A percentile compares a stretch with the other conserved stretches of the same genome.
phyloP scores from a whole-genome alignment of 2,113 vertebrate genomes.

The Dolichotis patagonum region DNA sequence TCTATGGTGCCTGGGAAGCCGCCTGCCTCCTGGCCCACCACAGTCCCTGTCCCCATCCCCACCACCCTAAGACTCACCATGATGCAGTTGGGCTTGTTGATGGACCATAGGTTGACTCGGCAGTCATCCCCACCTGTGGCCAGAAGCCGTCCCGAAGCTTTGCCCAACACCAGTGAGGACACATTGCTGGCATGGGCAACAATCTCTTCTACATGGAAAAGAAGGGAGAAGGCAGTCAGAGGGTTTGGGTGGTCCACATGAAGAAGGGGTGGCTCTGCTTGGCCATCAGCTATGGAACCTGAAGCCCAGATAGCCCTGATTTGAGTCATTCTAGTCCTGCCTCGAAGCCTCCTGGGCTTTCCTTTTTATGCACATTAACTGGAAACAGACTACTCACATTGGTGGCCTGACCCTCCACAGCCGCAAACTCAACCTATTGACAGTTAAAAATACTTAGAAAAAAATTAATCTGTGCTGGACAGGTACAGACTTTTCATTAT shows the following conservation, averaged over 20 bases:
- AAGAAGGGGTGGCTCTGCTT: background rate
- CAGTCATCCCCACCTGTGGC: constrained; percentile 97
- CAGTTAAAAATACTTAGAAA: background rate
- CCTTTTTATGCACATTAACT: background rate
- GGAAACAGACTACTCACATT: background rate
- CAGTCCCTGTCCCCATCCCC: background rate
- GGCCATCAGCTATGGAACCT: background rate
- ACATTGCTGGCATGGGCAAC: constrained; percentile 94
- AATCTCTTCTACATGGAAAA: constrained; percentile 91
- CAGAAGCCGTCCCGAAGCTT: constrained; percentile 93
- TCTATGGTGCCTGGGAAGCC: background rate
- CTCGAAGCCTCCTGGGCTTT: background rate
- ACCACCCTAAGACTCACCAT: constrained; percentile 90
- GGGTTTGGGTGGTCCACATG: background rate
- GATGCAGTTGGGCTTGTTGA: constrained; percentile 98
- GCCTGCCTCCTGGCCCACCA: background rate
- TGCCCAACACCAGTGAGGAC: constrained; percentile 93
- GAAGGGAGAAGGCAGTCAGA: background rate
- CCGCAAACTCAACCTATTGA: background rate
- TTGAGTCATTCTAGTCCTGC: background rate
- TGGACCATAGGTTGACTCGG: constrained; percentile 96
- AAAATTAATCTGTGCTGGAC: background rate
- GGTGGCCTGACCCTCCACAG: background rate
- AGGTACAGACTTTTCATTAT: background rate
- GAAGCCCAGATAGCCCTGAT: background rate